Evolutionary conservation across 92 coral and sea anemone species (phyloP).

Genomic region (Galaxea fascicularis): DNA sequence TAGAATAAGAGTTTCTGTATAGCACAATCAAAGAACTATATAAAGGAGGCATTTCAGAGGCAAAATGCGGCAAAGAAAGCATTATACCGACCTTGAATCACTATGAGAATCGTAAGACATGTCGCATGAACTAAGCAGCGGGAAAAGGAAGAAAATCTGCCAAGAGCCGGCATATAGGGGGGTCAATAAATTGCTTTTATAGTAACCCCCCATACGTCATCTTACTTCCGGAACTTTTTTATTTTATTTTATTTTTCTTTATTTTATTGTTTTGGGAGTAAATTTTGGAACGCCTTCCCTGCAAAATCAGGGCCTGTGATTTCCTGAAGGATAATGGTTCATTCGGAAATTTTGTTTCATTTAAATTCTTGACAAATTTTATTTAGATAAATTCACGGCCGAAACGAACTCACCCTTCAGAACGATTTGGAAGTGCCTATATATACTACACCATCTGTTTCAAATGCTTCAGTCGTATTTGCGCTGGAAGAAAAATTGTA

Average conservation of each 20-base stretch:
- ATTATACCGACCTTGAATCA: constrained; percentile 76
- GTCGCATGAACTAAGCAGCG: constrained; percentile 89
- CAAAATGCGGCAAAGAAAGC: background rate
- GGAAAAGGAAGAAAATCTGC: constrained; percentile 83
- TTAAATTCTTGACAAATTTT: too few species aligned
- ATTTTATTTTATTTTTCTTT: background rate
- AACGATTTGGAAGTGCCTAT: too few species aligned
- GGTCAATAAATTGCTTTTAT: constrained; percentile 41
- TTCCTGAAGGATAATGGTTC: too few species aligned
- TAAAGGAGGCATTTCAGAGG: background rate
- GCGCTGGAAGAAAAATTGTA: too few species aligned
- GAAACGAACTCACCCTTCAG: too few species aligned
- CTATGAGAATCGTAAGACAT: constrained; percentile 80
- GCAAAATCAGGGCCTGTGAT: too few species aligned
- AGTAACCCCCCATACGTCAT: constrained; percentile 83
- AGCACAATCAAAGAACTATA: background rate
- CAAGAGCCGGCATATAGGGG: constrained; percentile 82
- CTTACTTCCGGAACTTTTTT: constrained; percentile 64
- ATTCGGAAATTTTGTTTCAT: too few species aligned
- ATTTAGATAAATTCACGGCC: too few species aligned
- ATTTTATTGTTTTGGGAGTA: background rate
- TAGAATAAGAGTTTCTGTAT: background rate
- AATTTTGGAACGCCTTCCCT: too few species aligned
- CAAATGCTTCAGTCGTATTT: too few species aligned
- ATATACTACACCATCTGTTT: too few species aligned